Evolutionary conservation across 2,797 vertebrate species (phyloP).

Genomic region (Zalophus californianus): DNA sequence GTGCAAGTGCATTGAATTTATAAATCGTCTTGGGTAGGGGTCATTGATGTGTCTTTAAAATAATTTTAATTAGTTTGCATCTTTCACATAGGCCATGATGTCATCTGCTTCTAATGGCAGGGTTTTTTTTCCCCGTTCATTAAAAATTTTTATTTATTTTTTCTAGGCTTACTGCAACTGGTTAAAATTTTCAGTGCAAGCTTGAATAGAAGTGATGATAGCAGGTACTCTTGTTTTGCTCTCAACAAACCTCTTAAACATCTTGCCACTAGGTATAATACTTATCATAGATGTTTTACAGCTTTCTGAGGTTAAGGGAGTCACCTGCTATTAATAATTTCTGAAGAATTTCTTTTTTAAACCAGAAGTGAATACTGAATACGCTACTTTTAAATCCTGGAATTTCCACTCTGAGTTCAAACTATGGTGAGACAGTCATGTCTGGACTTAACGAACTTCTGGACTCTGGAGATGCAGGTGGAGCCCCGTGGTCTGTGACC

Average conservation of each 20-base stretch:
- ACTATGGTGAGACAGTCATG: background rate
- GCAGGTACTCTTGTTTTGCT: background rate
- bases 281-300: background rate
- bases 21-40: background rate
- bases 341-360: background rate
- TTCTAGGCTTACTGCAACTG: background rate
- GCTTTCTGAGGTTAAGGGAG: background rate
- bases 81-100: background rate
- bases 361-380: background rate
- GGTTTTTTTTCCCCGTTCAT: background rate
- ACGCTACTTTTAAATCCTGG: background rate
- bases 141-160: background rate
- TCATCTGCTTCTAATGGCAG: background rate
- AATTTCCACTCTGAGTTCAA: constrained; percentile 5
- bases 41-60: background rate
- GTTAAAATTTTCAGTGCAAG: background rate
- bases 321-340: background rate
- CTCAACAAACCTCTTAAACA: background rate
- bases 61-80: background rate
- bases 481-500: background rate
- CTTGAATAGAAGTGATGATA: background rate
- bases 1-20: background rate
- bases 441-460: background rate
- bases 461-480: background rate
- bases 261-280: background rate